These are phyloP conservation scores for Thera britannica DNA, from an alignment of 2,888 invertebrate genomes.

Conservation along the genomic window DNA sequence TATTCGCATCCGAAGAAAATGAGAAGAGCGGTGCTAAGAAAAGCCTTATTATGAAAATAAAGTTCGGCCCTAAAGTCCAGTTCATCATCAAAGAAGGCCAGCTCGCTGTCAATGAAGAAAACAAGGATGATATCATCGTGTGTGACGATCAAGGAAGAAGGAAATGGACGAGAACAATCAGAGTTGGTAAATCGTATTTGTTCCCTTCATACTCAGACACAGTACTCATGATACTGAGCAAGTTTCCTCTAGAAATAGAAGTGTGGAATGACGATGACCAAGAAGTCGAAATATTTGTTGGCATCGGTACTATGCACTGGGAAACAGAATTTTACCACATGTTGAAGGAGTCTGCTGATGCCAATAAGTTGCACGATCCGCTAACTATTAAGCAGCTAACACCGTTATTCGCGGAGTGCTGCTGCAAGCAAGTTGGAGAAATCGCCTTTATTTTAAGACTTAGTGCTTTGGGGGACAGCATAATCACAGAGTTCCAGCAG, in stretches of 20 bases:
- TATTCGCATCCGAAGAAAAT: slow-evolving; percentile 63
- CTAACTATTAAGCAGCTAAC: slow-evolving; percentile 65
- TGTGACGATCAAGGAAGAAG: slow-evolving; percentile 63
- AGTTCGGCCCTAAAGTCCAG: slow-evolving; percentile 78
- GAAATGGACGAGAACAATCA: slow-evolving; percentile 69
- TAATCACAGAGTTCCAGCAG: slow-evolving; percentile 78
- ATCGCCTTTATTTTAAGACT: slow-evolving; percentile 77
- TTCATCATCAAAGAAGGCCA: slow-evolving; percentile 80
- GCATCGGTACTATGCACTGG: slow-evolving; percentile 75
- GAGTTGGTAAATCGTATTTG: slow-evolving; percentile 82
- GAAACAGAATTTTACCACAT: slow-evolving; percentile 75
- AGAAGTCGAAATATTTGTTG: slow-evolving; percentile 72
- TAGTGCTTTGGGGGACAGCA: slow-evolving; percentile 77
- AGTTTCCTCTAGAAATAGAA: slow-evolving; percentile 79
- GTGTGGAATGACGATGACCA: slow-evolving; percentile 76
- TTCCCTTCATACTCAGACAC: slow-evolving; percentile 79
- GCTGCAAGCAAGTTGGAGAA: slow-evolving; percentile 70
- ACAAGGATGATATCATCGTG: slow-evolving; percentile 64
- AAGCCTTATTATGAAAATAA: slow-evolving; percentile 74
- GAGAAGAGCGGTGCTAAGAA: slow-evolving; percentile 66
- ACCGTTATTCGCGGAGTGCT: slow-evolving; percentile 63
- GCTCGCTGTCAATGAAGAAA: slow-evolving; percentile 58
- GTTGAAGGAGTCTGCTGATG: slow-evolving; percentile 70
- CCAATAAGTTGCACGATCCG: slow-evolving; percentile 63
- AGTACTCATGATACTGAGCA: slow-evolving; percentile 70